Conservation (phyloP, 2,113 vertebrate species). For the Leiothrix lutea region DNA sequence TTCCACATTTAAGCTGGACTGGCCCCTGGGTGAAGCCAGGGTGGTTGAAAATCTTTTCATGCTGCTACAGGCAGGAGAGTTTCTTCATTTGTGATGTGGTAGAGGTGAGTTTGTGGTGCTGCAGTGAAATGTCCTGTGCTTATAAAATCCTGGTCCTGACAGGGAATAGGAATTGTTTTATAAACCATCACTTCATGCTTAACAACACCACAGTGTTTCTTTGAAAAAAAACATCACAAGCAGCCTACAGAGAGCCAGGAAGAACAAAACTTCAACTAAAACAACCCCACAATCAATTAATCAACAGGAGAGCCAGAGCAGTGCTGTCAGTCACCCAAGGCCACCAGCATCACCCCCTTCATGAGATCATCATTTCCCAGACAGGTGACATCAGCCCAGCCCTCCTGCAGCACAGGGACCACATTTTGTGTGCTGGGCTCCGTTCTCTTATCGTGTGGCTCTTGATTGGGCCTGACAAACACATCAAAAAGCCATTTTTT, state of each 20-base stretch:
- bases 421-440: neutral
- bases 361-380: neutral
- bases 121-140: neutral
- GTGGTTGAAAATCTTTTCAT: neutral
- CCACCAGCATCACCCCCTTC: neutral
- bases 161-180: neutral
- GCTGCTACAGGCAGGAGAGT: neutral
- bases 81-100: neutral
- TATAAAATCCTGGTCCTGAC: neutral
- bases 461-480: neutral
- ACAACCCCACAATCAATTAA: neutral
- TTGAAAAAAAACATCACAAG: neutral
- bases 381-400: neutral
- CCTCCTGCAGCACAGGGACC: neutral
- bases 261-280: slow-evolving; percentile 2
- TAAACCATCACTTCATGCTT: neutral
- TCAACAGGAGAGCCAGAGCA: neutral
- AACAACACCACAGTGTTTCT: neutral
- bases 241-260: neutral
- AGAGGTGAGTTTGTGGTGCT: neutral
- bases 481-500: neutral
- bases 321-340: neutral
- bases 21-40: neutral
- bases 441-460: neutral
- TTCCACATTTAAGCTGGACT: neutral